Evolutionary conservation across 2,113 vertebrate species (phyloP).

Genomic region (Gallinago paraguaiae): DNA sequence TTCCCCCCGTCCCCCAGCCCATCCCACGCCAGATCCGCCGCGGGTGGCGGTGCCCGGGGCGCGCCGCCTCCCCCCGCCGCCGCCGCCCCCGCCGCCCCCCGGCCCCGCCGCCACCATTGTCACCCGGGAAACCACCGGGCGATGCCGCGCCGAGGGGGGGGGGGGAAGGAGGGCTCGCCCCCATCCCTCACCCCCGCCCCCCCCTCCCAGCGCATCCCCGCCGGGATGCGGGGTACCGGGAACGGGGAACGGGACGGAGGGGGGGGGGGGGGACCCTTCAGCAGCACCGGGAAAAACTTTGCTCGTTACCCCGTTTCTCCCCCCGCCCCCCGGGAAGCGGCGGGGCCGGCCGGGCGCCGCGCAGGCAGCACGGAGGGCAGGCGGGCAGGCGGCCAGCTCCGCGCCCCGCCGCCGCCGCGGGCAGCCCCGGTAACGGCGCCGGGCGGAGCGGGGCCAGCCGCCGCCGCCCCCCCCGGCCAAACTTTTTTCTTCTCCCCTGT

Average conservation of each 20-base stretch:
- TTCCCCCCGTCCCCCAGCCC: neutral
- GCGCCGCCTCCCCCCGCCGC: neutral
- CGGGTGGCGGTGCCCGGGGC: neutral
- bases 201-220: neutral
- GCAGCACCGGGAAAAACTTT: conserved; percentile 13
- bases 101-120: conserved; percentile 8
- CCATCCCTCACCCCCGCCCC: neutral
- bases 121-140: conserved; percentile 32
- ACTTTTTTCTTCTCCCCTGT: neutral
- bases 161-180: neutral
- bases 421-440: neutral
- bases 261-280: neutral
- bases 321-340: neutral
- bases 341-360: neutral
- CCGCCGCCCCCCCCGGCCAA: neutral
- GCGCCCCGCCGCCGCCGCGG: neutral
- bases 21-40: neutral
- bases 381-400: neutral
- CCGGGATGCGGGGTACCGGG: neutral
- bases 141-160: neutral
- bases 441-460: neutral
- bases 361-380: neutral
- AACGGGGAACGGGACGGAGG: neutral
- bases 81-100: neutral
- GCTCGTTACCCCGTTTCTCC: neutral